Base-by-base conservation (phyloP, 2,797 vertebrate genomes). In the Anableps anableps region DNA sequence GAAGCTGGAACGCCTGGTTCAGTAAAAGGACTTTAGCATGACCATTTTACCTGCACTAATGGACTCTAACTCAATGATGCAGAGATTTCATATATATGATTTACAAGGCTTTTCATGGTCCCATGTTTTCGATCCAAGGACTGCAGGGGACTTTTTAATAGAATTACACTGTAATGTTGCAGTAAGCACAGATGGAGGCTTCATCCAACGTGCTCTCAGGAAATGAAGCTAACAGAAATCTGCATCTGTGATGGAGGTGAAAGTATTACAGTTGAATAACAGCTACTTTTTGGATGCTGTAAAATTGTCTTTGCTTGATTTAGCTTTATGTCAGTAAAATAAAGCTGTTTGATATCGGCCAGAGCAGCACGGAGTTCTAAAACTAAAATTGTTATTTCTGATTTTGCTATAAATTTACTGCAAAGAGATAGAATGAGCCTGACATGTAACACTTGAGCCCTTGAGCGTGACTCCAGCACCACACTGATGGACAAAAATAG, bases 151-250 rank as follows among this genome's bases (percentile, higher is more conserved):
- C 85, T 72, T 83, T 79, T 84, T 90, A 90, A 94, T 88, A 83
- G 77, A 86, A 91, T 93, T 93, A 93, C 29, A 64, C 77, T 73
- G 21, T 89, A 88, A 93, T 91, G 88, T 87, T 55, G 77, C 83
- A 84, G 84, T 4, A 77, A 81, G 86, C 88, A 86, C 80, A 88
- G 84, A 89, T 71, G 71, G 85, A 86, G 89, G 85, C 86, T 80
- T 83, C 79, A 66, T 84, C 89, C 1, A 13, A 85, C 81, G 83
- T 81, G 86, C 91, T 89, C 79, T 92, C 85, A 91, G 88, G 78
- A 93, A 92, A 93, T 88, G 75, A 86, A 82, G 78, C 85, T 86
- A 91, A 91, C 86, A 88, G 78, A 82, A 80, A 81, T 83, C 80
- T 70, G 38, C 80, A 79, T 90, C 85, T 79, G 75, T 31, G 82